Base-by-base conservation (phyloP, 1,140 invertebrate species). In the Drosophila mayri region DNA sequence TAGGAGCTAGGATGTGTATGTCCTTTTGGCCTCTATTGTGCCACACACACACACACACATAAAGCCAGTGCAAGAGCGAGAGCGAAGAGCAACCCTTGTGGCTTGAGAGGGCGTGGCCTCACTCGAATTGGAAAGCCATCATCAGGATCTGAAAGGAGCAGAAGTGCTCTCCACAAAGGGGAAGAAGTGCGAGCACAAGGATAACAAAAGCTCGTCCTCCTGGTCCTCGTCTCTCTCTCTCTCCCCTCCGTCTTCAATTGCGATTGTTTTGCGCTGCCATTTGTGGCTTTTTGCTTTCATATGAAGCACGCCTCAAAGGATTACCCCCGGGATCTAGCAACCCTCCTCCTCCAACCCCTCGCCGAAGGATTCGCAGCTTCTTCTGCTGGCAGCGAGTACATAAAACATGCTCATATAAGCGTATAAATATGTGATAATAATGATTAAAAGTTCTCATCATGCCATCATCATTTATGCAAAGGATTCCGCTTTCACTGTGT, bases 391-490 rank as follows among this genome's bases (percentile, higher is more conserved):
- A 77, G 74, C 78, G 64, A 92, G 91, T 92, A 92, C 84, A 92
- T 92, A 92, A 92, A 92, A 92, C 91, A 92, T 92, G 91, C 91
- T 92, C 91, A 92, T 92, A 92, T 88, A 92, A 92, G 76, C 91
- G 91, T 92, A 92, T 92, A 92, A 92, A 92, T 92, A 92, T 92
- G 91, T 92, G 91, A 92, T 92, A 92, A 92, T 92, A 92, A 92
- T 92, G 91, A 92, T 92, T 91, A 92, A 92, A 92, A 90, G 81
- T 92, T 81, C 86, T 91, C 83, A 90, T 87, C 90, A 91, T 80
- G 76, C 76, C 86, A 81, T 90, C 86, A 90, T 90, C 90, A 91
- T 91, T 91, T 91, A 91, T 91, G 90, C 90, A 91, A 91, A 91
- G 90, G 90, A 91, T 91, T 91, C 70, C 70, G 65, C 59, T 44